Conservation (phyloP, 2,888 invertebrate species). For the Polydrusus tereticollis region DNA sequence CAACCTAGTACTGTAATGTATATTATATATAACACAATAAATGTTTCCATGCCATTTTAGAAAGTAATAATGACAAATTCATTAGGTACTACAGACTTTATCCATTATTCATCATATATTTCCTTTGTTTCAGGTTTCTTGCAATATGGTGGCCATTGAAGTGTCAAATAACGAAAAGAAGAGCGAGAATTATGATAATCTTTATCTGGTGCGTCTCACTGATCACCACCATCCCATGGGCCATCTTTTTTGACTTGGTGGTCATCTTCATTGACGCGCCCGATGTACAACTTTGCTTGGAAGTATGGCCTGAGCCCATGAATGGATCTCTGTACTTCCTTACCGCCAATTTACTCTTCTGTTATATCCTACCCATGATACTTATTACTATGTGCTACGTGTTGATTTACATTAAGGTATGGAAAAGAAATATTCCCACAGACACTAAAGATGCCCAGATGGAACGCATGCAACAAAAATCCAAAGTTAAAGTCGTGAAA, state of each 20-base stretch:
- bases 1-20: no score
- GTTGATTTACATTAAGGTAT: conserved; percentile 90
- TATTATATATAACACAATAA: no score
- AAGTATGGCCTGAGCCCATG: conserved; percentile 88
- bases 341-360: conserved; percentile 88
- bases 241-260: conserved; percentile 88
- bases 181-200: conserved; percentile 89
- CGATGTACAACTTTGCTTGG: conserved; percentile 81
- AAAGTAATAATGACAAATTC: no score
- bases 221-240: conserved; percentile 90
- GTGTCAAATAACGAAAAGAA: conserved; percentile 89
- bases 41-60: no score
- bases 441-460: conserved; percentile 92
- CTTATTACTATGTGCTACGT: conserved; percentile 93
- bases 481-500: conserved; percentile 94
- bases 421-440: conserved; percentile 88
- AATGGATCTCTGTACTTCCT: conserved; percentile 90
- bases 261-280: conserved; percentile 81
- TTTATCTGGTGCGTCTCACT: conserved; percentile 92
- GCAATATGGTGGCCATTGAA: conserved; percentile 96
- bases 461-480: conserved; percentile 93
- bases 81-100: no score
- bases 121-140: conserved; percentile 82
- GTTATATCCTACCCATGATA: conserved; percentile 92
- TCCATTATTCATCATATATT: neutral